These are phyloP conservation scores for Bovichtus diacanthus DNA, from an alignment of 2,797 vertebrate genomes.

Conservation along the genomic window DNA sequence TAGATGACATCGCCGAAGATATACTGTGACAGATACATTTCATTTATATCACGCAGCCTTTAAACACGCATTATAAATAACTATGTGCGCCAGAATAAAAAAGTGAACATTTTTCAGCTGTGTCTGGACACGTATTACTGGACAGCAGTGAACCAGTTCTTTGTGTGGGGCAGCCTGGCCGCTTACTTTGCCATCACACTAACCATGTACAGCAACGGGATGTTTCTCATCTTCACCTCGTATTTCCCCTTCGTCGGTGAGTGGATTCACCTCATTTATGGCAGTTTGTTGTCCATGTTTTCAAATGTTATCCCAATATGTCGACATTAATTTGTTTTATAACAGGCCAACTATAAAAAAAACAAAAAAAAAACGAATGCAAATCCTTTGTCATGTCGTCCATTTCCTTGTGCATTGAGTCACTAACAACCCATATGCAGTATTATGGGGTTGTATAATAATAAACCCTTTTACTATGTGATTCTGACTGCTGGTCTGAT, in stretches of 20 bases:
- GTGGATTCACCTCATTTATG: constrained; percentile 36
- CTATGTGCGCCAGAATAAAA: not conserved
- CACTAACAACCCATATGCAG: not conserved
- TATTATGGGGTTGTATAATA: not conserved
- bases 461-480: not conserved
- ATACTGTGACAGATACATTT: too few species aligned
- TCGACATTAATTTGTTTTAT: not conserved
- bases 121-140: constrained; percentile 93
- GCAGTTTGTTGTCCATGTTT: not conserved
- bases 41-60: not conserved
- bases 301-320: not conserved
- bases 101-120: constrained; percentile 80
- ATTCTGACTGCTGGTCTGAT: not conserved
- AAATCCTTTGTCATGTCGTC: not conserved
- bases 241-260: constrained; percentile 93
- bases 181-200: constrained; percentile 92
- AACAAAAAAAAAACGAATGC: too few species aligned
- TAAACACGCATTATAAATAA: not conserved
- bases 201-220: constrained; percentile 94
- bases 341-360: not conserved
- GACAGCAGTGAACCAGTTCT: constrained; percentile 94
- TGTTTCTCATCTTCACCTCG: constrained; percentile 91
- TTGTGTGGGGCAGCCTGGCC: constrained; percentile 94
- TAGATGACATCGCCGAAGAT: too few species aligned
- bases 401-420: not conserved